These are phyloP conservation scores for Cirrhinus mrigala DNA, from an alignment of 2,797 vertebrate species.

Conservation along the genomic window DNA sequence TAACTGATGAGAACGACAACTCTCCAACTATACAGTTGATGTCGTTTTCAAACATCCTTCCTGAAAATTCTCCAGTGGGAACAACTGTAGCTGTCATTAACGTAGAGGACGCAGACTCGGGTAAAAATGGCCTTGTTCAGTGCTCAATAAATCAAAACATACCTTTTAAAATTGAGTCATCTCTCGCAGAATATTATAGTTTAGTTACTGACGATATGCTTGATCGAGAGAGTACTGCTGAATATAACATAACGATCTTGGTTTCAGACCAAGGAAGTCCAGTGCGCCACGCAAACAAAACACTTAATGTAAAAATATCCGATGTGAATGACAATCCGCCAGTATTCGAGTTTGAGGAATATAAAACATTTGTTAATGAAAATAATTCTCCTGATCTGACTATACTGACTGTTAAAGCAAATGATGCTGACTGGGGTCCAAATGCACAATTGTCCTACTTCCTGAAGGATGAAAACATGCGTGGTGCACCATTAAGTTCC, in stretches of 20 bases:
- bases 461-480: slow-evolving; percentile 30
- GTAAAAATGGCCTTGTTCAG: slow-evolving; percentile 42
- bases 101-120: slow-evolving; percentile 52
- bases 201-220: slow-evolving; percentile 50
- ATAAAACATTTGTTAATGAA: slow-evolving; percentile 40
- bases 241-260: slow-evolving; percentile 52
- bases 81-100: slow-evolving; percentile 48
- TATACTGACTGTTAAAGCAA: slow-evolving; percentile 42
- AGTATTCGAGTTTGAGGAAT: slow-evolving; percentile 8
- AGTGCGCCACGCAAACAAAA: slow-evolving; percentile 17
- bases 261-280: slow-evolving; percentile 47
- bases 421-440: slow-evolving; percentile 43
- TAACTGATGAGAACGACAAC: slow-evolving; percentile 71
- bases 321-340: slow-evolving; percentile 60
- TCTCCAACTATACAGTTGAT: slow-evolving; percentile 59
- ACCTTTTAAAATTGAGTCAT: slow-evolving; percentile 50
- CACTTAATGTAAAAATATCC: slow-evolving; percentile 47
- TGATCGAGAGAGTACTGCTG: slow-evolving; percentile 46
- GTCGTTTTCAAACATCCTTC: slow-evolving; percentile 69
- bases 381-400: slow-evolving; percentile 51
- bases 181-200: slow-evolving; percentile 45
- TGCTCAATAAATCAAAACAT: slow-evolving; percentile 42
- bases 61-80: slow-evolving; percentile 58
- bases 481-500: slow-evolving; percentile 31
- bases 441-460: slow-evolving; percentile 57